Conservation (phyloP, 1,140 invertebrate genomes). For the Parapsyche elsis region DNA sequence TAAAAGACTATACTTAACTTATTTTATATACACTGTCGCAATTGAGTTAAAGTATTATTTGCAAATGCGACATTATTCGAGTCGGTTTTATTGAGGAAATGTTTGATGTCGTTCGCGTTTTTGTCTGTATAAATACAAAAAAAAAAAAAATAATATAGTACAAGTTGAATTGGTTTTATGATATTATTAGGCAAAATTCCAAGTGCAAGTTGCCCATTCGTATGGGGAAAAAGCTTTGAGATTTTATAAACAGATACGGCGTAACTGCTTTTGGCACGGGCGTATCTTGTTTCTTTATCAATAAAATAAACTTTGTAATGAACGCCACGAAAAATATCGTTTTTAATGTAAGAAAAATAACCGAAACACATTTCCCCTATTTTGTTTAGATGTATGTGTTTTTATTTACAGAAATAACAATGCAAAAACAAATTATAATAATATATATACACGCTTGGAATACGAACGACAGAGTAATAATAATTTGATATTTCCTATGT, state of each 20-base stretch:
- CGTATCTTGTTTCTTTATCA: neutral
- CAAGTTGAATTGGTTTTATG: conserved; percentile 23
- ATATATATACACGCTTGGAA: no score
- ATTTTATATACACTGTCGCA: neutral
- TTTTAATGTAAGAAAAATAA: no score
- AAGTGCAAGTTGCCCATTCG: conserved; percentile 35
- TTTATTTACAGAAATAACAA: no score
- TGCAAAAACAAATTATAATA: no score
- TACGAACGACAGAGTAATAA: no score
- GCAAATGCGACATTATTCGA: no score
- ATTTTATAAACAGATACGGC: conserved; percentile 32
- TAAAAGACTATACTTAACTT: neutral
- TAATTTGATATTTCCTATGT: no score
- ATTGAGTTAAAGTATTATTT: neutral
- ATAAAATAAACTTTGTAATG: conserved; percentile 16
- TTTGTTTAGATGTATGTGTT: no score
- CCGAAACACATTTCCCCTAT: no score
- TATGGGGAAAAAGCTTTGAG: conserved; percentile 5
- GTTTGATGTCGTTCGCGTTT: neutral
- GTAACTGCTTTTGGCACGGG: conserved; percentile 27
- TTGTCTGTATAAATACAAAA: neutral
- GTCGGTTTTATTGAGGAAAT: conserved; percentile 6
- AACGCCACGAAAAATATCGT: neutral
- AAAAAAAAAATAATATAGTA: conserved; percentile 21
- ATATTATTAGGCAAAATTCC: conserved; percentile 40